Evolutionary conservation across 2,888 invertebrate genomes (phyloP).

Genomic region (Cosmopolites sordidus): DNA sequence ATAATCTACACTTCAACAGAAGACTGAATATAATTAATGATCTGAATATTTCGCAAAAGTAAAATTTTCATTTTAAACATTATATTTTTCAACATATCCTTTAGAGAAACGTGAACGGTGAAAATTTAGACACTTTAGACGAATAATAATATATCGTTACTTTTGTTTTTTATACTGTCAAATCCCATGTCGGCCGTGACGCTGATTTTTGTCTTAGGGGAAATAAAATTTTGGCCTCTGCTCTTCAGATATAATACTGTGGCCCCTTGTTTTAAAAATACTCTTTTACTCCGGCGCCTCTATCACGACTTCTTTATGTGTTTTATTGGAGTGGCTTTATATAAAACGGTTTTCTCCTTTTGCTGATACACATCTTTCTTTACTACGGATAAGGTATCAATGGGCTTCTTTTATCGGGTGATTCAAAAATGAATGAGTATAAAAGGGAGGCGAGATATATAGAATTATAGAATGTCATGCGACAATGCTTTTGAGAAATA

Average conservation of each 20-base stretch:
- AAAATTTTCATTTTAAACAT: no score
- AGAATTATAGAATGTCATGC: slow-evolving; percentile 18
- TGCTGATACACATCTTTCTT: slow-evolving; percentile 23
- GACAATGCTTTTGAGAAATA: slow-evolving; percentile 18
- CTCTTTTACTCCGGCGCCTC: slow-evolving; percentile 14
- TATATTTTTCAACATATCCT: no score
- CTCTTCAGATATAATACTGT: slow-evolving; percentile 19
- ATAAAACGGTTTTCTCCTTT: slow-evolving; percentile 13
- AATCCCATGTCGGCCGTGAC: slow-evolving; percentile 16
- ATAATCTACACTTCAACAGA: no score
- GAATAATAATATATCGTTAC: no score
- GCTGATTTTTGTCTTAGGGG: slow-evolving; percentile 16
- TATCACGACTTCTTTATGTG: slow-evolving; percentile 18
- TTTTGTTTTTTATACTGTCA: slow-evolving; percentile 14
- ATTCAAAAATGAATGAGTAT: slow-evolving; percentile 22
- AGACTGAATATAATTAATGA: no score
- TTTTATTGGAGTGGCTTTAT: slow-evolving; percentile 20
- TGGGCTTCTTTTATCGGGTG: slow-evolving; percentile 22
- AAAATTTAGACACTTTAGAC: no score
- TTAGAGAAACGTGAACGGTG: background rate
- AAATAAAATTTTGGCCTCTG: slow-evolving; percentile 24
- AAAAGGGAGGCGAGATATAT: slow-evolving; percentile 18
- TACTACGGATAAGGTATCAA: slow-evolving; percentile 25
- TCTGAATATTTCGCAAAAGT: background rate
- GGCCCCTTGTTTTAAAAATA: slow-evolving; percentile 22